Evolutionary conservation across 2,113 vertebrate species (phyloP), one percentile per base, ranked within the genome.

Genomic region (Raphicerus campestris): DNA sequence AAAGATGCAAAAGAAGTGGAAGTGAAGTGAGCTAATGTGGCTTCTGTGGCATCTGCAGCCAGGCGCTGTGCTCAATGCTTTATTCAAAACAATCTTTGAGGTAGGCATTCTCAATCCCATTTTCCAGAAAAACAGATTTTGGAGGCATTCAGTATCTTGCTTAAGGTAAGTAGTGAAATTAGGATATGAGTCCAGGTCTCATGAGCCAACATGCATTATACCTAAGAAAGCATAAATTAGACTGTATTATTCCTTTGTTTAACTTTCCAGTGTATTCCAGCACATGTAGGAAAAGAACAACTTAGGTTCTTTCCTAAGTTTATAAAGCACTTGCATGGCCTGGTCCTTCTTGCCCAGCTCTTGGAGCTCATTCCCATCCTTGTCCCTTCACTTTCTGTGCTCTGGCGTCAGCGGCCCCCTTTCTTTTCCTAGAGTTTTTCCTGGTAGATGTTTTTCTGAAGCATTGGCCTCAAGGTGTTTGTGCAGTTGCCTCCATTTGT

Each of bases 81-180:
- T 80, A 82, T 90, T 97, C 78, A 70, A 84, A 45, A 35, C 3
- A 32, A 4, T 53, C 39, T 97, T 80, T 89, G 93, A 92, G 78
- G 73, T 81, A 90, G 86, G 15, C 53, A 55, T 90, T 82, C 47
- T 95, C 45, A 86, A 32, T 82, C 61, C 35, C 45, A 61, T 93
- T 93, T 97, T 75, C 61, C 35, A 92, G 77, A 70, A 91, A 89
- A 95, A 93, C 53, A 84, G 66, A 56, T 91, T 94, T 92, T 94
- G 30, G 35, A 91, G 63, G 75, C 78, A 80, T 93, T 58, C 53
- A 80, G n/a, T 89, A 61, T 89, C 19, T 81, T 47, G n/a, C 61
- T 5, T 49, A 70, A 83, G 77, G 61, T 84, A 51, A 78, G 45
- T 84, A 19, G 53, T 32, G 4, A 70, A 87, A 85, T 86, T 86